Conservation (phyloP, 2,113 vertebrate genomes). For the Sylvicapra grimmia region DNA sequence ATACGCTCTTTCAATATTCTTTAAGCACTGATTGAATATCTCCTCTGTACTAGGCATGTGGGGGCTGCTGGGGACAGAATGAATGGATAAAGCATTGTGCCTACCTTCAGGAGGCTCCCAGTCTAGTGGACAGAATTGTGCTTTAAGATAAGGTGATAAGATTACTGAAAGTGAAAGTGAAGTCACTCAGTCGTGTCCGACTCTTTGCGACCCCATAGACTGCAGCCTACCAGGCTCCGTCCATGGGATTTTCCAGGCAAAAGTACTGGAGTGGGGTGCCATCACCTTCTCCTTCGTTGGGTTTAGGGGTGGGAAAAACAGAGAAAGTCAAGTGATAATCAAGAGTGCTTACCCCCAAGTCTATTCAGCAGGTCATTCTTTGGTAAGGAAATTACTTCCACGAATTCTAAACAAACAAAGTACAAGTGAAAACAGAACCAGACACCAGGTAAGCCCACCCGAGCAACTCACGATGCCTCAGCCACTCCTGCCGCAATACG, state of each 20-base stretch:
- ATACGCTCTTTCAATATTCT: neutral
- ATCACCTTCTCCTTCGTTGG: neutral
- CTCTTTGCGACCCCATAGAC: no score
- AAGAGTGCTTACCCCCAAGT: constrained; percentile 86
- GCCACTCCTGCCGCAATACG: neutral
- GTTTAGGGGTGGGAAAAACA: neutral
- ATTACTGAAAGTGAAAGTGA: neutral
- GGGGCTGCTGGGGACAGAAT: neutral
- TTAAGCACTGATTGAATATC: neutral
- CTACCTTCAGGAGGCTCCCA: neutral
- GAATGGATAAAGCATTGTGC: neutral
- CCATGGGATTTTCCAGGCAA: no score
- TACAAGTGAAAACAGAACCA: neutral
- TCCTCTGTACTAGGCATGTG: neutral
- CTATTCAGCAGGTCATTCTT: constrained; percentile 91
- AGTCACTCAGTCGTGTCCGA: no score
- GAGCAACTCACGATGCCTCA: neutral
- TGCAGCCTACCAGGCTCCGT: no score
- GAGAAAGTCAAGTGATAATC: neutral
- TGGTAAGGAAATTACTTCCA: constrained; percentile 93
- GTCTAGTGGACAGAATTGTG: neutral
- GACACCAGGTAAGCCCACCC: neutral
- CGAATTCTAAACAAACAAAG: constrained; percentile 87
- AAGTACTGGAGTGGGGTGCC: no score
- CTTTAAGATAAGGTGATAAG: neutral